Evolutionary conservation across 1,140 invertebrate genomes (phyloP), one percentile per base, ranked within the genome.

Genomic region (Trissolcus basalis): DNA sequence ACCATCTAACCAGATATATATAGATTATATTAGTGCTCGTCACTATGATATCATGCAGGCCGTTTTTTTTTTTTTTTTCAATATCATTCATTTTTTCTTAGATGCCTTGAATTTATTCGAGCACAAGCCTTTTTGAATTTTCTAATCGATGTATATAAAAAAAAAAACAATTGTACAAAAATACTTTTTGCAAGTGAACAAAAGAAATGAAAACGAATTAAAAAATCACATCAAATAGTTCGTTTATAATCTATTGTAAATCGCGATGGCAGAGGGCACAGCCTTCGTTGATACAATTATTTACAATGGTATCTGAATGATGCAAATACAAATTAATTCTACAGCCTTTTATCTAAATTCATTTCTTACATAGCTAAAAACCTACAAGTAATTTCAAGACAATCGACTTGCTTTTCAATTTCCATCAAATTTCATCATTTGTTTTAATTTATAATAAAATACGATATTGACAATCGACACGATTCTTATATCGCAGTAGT

Each of bases 121-220:
- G 45, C 59, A 12, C 32, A 33, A 67, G 45, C 41, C 19, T 56
- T 50, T 39, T 12, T 48, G 4, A 54, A 48, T 49, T 59, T 51
- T 6, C 44, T 43, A 39, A 48, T 36, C 51, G 12, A 14, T 63
- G 60, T 54, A 27, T 7, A n/a, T n/a, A n/a, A n/a, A n/a, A 43
- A 36, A 15, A 55, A 63, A 58, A 63, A 5, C 39, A 70, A 63
- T 6, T 9, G 47, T 71, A 71, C 51, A 71, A 71, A 63, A 71
- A 71, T 63, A 71, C 36, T 71, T 55, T 58, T 6, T 35, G 27
- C 27, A 56, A 11, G n/a, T n/a, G n/a, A n/a, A n/a, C n/a, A n/a
- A 58, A 44, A 6, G 27, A 71, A 63, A 49, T 19, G 27, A 41
- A 36, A 41, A 53, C 9, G 8, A 41, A 55, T 53, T 53, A 27